These are phyloP conservation scores for Onychomys torridus DNA, from an alignment of 2,797 vertebrate genomes.

Conservation along the genomic window DNA sequence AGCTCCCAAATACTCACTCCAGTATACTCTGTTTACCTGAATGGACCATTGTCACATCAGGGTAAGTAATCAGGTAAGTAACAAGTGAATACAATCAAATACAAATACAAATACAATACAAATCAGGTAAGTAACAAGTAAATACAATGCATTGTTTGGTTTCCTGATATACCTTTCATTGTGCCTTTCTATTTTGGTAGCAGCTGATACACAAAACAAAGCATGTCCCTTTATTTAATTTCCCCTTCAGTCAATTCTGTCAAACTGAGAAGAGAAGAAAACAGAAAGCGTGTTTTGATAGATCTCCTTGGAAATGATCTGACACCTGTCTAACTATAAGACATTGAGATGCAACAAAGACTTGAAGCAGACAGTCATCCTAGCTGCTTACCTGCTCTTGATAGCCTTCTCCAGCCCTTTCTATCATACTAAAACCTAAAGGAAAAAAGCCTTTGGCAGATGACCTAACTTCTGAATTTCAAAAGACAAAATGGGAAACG, in stretches of 20 bases:
- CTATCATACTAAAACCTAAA: neutral
- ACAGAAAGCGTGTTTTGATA: slow-evolving; percentile 57
- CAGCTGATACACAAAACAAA: slow-evolving; percentile 23
- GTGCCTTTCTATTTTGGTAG: slow-evolving; percentile 35
- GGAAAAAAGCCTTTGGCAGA: neutral
- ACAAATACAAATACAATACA: too few relatives aligned
- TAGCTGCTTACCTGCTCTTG: neutral
- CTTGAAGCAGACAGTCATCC: neutral
- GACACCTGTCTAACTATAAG: slow-evolving; percentile 73
- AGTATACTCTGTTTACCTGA: rapidly evolving
- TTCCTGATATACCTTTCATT: neutral
- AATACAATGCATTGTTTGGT: neutral
- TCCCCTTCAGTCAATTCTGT: slow-evolving; percentile 66
- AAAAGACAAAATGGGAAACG: neutral
- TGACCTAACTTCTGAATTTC: neutral
- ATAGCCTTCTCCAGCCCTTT: neutral
- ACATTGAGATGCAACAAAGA: slow-evolving; percentile 24
- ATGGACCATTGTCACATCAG: neutral
- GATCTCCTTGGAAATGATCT: slow-evolving; percentile 35
- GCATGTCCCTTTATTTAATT: slow-evolving; percentile 7
- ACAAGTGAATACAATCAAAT: too few relatives aligned
- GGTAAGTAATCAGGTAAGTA: too few relatives aligned
- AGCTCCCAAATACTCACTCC: neutral
- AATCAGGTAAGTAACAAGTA: neutral
- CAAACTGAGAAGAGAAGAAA: slow-evolving; percentile 11